Evolutionary conservation across 2,797 vertebrate genomes (phyloP).

Genomic region (Uromys caudimaculatus): DNA sequence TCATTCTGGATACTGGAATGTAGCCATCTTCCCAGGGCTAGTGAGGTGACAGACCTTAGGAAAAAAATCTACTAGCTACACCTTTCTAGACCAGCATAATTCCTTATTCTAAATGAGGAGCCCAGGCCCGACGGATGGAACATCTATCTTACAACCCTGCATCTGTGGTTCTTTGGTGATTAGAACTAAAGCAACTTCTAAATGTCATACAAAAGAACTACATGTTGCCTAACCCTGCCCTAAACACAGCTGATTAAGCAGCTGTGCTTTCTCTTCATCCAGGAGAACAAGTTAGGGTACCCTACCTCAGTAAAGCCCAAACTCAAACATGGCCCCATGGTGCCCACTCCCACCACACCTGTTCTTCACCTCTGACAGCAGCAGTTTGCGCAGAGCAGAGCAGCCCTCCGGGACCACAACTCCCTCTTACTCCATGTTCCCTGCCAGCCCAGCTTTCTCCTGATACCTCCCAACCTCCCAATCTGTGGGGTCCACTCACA

Average conservation of each 20-base stretch:
- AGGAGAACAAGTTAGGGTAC: not conserved
- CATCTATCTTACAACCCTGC: not conserved
- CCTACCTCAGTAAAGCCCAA: not conserved
- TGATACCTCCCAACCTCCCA: not conserved
- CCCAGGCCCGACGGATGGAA: not conserved
- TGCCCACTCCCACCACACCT: too few relatives aligned
- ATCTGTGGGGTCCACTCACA: not conserved
- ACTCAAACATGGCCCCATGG: not conserved
- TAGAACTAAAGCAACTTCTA: slow-evolving; percentile 10
- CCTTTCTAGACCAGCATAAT: not conserved
- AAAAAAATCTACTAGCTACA: not conserved
- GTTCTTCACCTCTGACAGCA: too few relatives aligned
- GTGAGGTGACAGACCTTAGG: not conserved
- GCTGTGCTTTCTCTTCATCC: slow-evolving; percentile 2
- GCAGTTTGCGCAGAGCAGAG: not conserved
- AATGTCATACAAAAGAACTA: not conserved
- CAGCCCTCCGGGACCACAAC: not conserved
- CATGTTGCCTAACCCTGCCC: not conserved
- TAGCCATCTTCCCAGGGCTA: not conserved
- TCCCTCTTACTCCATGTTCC: too few relatives aligned
- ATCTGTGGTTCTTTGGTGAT: not conserved
- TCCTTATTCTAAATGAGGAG: not conserved
- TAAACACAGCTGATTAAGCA: not conserved
- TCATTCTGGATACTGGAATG: too few relatives aligned
- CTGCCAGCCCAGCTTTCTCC: not conserved